Base-by-base conservation (phyloP, 1,140 invertebrate species). In the Babylonia areolata region DNA sequence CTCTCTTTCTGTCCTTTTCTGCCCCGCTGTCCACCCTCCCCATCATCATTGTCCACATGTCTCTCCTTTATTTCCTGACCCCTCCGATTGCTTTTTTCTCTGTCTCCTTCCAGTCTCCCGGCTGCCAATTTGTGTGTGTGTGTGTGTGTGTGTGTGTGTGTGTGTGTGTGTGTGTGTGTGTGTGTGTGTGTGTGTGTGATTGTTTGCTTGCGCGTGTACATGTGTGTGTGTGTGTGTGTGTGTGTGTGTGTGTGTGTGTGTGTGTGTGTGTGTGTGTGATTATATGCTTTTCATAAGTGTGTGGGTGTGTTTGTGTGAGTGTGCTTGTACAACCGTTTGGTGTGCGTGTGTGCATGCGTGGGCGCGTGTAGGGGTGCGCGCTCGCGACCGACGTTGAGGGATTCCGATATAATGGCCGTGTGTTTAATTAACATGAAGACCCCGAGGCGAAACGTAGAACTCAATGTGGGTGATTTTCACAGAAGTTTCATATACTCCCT, bases 1-100 rank as follows among this genome's bases (percentile, higher is more conserved):
- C 51, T 82, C 51, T 58, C 51, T 82, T 39, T 82, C 46, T 58
- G n/a, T 58, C 23, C 33, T n/a, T 58, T n/a, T 58, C 17, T 82
- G 23, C 64, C 51, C 33, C 33, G 31, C 23, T 23, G 0, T 64
- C 58, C 28, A 0, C 23, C 28, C 58, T 23, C 58, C 28, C 0
- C 28, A 23, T 64, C 23, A 28, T 23, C 28, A 6, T 64, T 23
- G 17, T n/a, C 28, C 58, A 23, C 0, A 6, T n/a, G n/a, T 54
- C 54, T 39, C 37, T 54, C 37, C 31, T 42, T 35, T 42, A 9
- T 54, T 39, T 33, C 46, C 33, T 39, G 35, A 0, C 2, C 17
- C 17, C n/a, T 82, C 46, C 28, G 9, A 12, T 39, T 82, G 5
- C 15, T 9, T 82, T 23, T 35, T 39, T 31, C 81, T 58, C 46